Base-by-base conservation (phyloP, 1,140 invertebrate species). In the Cydia fagiglandana region DNA sequence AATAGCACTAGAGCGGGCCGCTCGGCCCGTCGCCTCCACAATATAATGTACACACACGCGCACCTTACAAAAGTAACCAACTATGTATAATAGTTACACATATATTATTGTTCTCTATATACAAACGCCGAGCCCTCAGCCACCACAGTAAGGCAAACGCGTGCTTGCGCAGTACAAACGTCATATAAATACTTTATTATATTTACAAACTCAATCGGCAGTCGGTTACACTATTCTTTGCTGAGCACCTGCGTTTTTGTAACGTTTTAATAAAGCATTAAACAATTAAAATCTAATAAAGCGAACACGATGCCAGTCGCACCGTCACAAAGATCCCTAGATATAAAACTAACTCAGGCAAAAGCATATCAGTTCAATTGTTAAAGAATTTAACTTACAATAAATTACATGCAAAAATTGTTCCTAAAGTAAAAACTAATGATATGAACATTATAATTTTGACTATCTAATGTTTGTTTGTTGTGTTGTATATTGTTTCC, bases 391-490 rank as follows among this genome's bases (percentile, higher is more conserved):
- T 78, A 88, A 86, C 80, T 81, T 85, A 87, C 79, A 82, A 83
- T 82, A 84, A 84, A 83, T 79, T 79, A 83, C 76, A 84, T 80
- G 76, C 75, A 85, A 84, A 88, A 92, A 87, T 89, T 85, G 83
- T 84, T 82, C 83, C 89, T 91, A 91, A 92, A 91, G 86, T 91
- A 91, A 88, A 91, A 92, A 82, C 91, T 92, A 92, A 90, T 92
- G 91, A 92, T 92, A 92, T 92, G 91, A 91, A 92, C 86, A 89
- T 88, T 87, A 91, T 76, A 92, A 92, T 92, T 91, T 92, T 83
- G 87, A 87, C 91, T 92, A 92, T 91, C 91, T 92, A 91, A 86
- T 79, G 83, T 88, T 82, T 84, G 82, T 79, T 47, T 47, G 9
- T 41, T 77, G 79, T 84, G 81, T 76, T 75, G 80, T 73, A 4